Evolutionary conservation across 2,888 invertebrate genomes (phyloP).

Genomic region (Blera fallax): DNA sequence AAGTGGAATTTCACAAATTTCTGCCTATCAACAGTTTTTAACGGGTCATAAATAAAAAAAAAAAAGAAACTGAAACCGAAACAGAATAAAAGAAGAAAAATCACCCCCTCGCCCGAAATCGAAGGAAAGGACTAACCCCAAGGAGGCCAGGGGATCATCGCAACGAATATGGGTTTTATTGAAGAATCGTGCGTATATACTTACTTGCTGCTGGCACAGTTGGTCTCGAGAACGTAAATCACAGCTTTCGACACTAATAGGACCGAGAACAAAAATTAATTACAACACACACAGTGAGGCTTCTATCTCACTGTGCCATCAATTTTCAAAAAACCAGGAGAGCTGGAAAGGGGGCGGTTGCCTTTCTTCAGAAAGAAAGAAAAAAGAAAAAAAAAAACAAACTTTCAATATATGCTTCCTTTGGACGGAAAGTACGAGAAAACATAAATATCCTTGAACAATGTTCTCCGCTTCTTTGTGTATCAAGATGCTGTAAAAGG

Average conservation of each 20-base stretch:
- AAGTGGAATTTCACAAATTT: conserved; percentile 28
- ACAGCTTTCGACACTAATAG: conserved; percentile 67
- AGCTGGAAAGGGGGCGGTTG: neutral
- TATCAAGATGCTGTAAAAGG: conserved; percentile 14
- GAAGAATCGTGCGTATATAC: conserved; percentile 33
- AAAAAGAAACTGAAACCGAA: conserved; percentile 4
- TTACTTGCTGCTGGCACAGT: conserved; percentile 1
- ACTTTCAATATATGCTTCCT: conserved; percentile 14
- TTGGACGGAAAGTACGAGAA: neutral
- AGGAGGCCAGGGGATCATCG: neutral
- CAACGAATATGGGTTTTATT: neutral
- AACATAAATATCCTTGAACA: conserved; percentile 42
- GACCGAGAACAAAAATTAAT: conserved; percentile 63
- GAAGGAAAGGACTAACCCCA: neutral
- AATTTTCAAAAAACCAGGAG: conserved; percentile 28
- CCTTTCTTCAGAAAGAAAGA: no score
- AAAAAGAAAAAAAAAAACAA: no score
- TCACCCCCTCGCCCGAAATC: neutral
- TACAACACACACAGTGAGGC: conserved; percentile 53
- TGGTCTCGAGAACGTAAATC: conserved; percentile 52
- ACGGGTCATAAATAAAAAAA: conserved; percentile 44
- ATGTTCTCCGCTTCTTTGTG: neutral
- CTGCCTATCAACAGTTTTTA: conserved; percentile 66
- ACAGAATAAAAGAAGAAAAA: conserved; percentile 6
- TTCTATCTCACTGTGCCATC: conserved; percentile 53